Evolutionary conservation across 2,888 invertebrate genomes (phyloP).

Genomic region (Eutolmus rufibarbis): DNA sequence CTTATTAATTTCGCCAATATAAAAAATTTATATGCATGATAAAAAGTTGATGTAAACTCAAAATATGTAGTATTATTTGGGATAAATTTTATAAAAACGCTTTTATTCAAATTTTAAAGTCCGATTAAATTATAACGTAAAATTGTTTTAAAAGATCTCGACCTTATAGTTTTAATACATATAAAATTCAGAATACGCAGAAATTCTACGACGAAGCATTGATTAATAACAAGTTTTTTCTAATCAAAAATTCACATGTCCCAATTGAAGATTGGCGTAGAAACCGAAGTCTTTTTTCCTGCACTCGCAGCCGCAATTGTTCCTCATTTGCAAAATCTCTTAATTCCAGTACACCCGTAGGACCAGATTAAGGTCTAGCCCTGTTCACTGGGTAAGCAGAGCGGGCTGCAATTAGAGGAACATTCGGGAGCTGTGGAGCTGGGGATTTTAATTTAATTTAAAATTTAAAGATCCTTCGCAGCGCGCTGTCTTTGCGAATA

Average conservation of each 20-base stretch:
- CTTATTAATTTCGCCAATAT: too few relatives aligned
- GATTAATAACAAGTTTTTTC: not conserved
- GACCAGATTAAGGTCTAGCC: not conserved
- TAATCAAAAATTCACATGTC: not conserved
- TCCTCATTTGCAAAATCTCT: not conserved
- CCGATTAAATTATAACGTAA: too few relatives aligned
- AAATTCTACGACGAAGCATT: too few relatives aligned
- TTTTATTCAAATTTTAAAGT: too few relatives aligned
- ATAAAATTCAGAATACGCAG: too few relatives aligned
- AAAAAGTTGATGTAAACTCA: too few relatives aligned
- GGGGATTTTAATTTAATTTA: not conserved
- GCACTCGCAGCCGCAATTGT: not conserved
- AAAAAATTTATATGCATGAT: too few relatives aligned
- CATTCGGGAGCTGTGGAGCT: not conserved
- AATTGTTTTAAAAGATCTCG: too few relatives aligned
- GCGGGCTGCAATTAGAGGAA: not conserved
- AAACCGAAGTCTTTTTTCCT: not conserved
- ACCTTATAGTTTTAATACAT: too few relatives aligned
- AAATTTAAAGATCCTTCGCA: not conserved
- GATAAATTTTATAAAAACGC: too few relatives aligned
- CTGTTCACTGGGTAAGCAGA: not conserved
- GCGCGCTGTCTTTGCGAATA: not conserved
- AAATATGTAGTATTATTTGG: too few relatives aligned
- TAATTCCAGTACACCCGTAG: not conserved
- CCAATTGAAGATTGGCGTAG: not conserved